phyloP scores from a whole-genome alignment of 1,140 invertebrate species.

The Tribolium madens region DNA sequence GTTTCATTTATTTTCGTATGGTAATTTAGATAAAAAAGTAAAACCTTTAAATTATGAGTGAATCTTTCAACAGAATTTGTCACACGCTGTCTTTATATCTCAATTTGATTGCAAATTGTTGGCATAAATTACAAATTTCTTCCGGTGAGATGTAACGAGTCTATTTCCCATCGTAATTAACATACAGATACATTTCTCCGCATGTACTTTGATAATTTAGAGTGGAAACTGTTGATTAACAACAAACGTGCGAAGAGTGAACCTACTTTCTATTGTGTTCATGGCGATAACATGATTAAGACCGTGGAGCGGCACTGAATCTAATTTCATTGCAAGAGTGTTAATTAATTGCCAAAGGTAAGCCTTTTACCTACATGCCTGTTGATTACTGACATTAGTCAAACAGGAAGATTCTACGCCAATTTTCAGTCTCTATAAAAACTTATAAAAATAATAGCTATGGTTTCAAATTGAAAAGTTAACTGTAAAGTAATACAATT shows the following conservation, averaged over 20 bases:
- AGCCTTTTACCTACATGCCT: constrained; percentile 7
- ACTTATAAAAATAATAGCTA: too few species aligned
- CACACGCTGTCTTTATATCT: too few species aligned
- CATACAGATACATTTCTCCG: constrained; percentile 15
- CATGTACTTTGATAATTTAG: constrained; percentile 15
- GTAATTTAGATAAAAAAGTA: constrained; percentile 3
- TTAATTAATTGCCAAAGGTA: constrained; percentile 8
- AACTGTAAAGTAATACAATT: too few species aligned
- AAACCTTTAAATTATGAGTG: too few species aligned
- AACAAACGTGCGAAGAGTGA: constrained; percentile 31
- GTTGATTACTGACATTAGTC: not conserved
- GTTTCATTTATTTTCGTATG: constrained; percentile 20
- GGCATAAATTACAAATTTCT: not conserved
- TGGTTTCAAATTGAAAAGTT: too few species aligned
- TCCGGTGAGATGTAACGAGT: not conserved
- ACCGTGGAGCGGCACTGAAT: not conserved
- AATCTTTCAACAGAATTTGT: too few species aligned
- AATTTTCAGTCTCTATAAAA: too few species aligned
- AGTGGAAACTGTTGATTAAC: constrained; percentile 33
- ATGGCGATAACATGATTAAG: constrained; percentile 16
- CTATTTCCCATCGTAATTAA: constrained; percentile 19
- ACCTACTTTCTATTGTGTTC: constrained; percentile 36
- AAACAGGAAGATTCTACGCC: not conserved
- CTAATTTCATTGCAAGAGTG: constrained; percentile 23
- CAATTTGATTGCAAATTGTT: too few species aligned